Base-by-base conservation (phyloP, 2,888 invertebrate genomes). In the Euclidia mi region DNA sequence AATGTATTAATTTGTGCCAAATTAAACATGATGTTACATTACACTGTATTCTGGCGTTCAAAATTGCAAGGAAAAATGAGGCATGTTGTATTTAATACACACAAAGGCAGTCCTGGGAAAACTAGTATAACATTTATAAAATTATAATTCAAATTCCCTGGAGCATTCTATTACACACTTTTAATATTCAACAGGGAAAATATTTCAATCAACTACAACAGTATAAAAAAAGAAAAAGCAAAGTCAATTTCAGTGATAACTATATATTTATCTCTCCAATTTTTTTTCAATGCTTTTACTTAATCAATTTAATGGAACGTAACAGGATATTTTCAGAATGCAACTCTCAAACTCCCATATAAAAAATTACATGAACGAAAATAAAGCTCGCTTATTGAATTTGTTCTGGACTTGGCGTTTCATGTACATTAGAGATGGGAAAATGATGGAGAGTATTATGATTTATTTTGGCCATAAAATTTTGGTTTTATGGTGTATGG, bases 331-430 rank as follows among this genome's bases (percentile, higher is more conserved):
- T 53, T 53, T 20, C 41, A 34, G 20, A 48, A 48, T 64, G 17
- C 38, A 41, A 17, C 25, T 28, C 32, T 46, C 44, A 29, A 20
- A 37, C 3, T 6, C 28, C 29, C 37, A 51, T 56, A 31, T 34
- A 50, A 70, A 70, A n/a, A 60, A 60, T 70, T 55, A 47, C 46
- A 2, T 34, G 31, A 34, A 44, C n/a, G n/a, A 67, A 57, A 70
- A 38, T 40, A 69, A 46, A 45, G 29, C 48, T 14, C 25, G 28
- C 9, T 70, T 20, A 67, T 70, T 70, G 40, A 60, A 65, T 70
- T 65, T 50, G 41, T 47, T 41, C 45, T 40, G 40, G 41, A 55
- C 29, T 55, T 47, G 38, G 46, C 40, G 42, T 25, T 53, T 37
- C 35, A 25, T 46, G 40, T 7, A n/a, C 10, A 14, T 11, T 14